These are phyloP conservation scores for Parazoanthus atlanticus DNA, from an alignment of 92 coral and sea anemone species.

Conservation along the genomic window DNA sequence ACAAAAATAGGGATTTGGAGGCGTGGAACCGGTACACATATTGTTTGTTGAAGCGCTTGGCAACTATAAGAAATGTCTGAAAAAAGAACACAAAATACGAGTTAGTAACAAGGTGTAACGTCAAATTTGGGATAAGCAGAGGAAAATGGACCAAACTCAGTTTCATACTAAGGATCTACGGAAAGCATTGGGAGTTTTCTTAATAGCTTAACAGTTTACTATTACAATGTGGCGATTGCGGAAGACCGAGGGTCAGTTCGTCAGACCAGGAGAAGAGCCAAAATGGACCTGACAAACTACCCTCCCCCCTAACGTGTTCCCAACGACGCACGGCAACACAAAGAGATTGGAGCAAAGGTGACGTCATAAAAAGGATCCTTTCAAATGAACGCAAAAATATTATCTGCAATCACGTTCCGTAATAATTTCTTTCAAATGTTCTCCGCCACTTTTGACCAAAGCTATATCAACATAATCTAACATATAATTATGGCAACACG, in stretches of 20 bases:
- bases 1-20: slow-evolving; percentile 83
- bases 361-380: too few species aligned
- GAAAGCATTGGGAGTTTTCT: neutral
- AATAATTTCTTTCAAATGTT: too few species aligned
- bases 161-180: too few species aligned
- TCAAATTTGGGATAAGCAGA: neutral
- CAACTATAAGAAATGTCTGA: slow-evolving; percentile 96
- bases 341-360: too few species aligned
- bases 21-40: slow-evolving; percentile 91
- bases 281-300: neutral
- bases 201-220: too few species aligned
- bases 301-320: neutral
- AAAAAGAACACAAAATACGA: slow-evolving; percentile 25
- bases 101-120: slow-evolving; percentile 12
- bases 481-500: neutral
- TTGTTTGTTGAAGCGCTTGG: slow-evolving; percentile 91
- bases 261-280: neutral
- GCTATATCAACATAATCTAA: neutral
- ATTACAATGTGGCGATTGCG: too few species aligned
- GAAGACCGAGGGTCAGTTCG: too few species aligned
- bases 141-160: neutral
- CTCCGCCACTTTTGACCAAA: neutral
- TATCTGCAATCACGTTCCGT: too few species aligned
- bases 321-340: neutral
- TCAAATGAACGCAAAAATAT: too few species aligned